A percentile compares a stretch with the other conserved stretches of the same genome.
Conservation (phyloP, 2,113 vertebrate species). For the Lonchura striata region DNA sequence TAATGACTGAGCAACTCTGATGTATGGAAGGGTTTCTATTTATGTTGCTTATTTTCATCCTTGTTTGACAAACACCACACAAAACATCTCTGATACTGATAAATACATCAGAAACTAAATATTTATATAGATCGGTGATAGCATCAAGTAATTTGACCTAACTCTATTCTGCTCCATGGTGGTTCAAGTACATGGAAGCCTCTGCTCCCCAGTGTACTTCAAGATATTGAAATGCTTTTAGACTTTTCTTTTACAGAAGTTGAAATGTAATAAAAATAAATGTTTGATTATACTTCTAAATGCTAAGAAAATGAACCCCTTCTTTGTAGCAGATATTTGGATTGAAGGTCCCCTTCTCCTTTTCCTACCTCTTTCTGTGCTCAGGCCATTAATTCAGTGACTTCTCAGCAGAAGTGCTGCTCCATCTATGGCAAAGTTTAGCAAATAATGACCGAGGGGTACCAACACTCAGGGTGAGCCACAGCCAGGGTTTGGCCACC, state of each 20-base stretch:
- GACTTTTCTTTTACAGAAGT: not conserved
- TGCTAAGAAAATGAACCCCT: not conserved
- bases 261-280: not conserved
- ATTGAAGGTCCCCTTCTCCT: not conserved
- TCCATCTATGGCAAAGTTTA: not conserved
- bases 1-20: not conserved
- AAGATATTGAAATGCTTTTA: not conserved
- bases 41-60: not conserved
- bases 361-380: not conserved
- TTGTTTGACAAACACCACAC: not conserved
- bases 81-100: not conserved
- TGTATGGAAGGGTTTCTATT: not conserved
- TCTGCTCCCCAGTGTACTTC: not conserved
- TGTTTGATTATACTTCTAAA: not conserved
- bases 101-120: not conserved
- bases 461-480: not conserved
- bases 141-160: not conserved
- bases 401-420: not conserved
- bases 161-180: not conserved
- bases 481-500: not conserved
- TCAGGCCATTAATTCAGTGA: not conserved
- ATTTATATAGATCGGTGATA: not conserved
- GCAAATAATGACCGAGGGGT: not conserved
- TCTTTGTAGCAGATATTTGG: not conserved
- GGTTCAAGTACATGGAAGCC: fast-evolving